A percentile compares a stretch with the other conserved stretches of the same genome.
Conservation (phyloP, 2,113 vertebrate genomes). For the Tragelaphus scriptus region DNA sequence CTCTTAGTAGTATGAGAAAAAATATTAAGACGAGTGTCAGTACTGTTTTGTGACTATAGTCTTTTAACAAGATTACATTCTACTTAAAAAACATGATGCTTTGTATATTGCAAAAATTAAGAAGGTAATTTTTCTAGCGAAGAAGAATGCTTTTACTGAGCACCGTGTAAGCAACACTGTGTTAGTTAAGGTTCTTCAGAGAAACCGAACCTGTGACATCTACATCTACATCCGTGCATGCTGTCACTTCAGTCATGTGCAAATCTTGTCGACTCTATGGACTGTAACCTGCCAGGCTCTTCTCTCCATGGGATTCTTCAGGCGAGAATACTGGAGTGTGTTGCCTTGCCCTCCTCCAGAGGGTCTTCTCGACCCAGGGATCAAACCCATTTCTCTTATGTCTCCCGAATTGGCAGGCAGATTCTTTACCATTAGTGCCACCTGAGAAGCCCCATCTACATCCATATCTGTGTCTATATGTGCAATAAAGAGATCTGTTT, state of each 20-base stretch:
- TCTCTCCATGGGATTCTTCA: background rate
- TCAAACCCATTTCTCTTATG: background rate
- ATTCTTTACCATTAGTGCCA: background rate
- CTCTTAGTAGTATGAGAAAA: background rate
- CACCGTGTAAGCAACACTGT: background rate
- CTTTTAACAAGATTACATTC: background rate
- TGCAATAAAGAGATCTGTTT: background rate
- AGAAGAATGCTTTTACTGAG: background rate
- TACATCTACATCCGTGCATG: background rate
- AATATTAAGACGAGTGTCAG: background rate
- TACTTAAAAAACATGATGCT: background rate
- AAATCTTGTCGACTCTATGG: background rate
- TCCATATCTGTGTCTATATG: background rate
- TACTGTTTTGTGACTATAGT: background rate
- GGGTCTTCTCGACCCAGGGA: background rate
- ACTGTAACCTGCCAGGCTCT: background rate
- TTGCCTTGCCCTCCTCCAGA: background rate
- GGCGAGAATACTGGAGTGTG: background rate
- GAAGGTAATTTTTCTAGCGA: background rate
- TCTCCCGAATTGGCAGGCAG: background rate
- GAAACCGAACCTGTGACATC: background rate
- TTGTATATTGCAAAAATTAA: background rate
- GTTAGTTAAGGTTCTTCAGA: background rate
- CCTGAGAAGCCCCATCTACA: background rate
- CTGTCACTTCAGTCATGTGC: background rate